Evolutionary conservation across 2,113 vertebrate species (phyloP), one percentile per base, ranked within the genome.

Genomic region (Amia ocellicauda): DNA sequence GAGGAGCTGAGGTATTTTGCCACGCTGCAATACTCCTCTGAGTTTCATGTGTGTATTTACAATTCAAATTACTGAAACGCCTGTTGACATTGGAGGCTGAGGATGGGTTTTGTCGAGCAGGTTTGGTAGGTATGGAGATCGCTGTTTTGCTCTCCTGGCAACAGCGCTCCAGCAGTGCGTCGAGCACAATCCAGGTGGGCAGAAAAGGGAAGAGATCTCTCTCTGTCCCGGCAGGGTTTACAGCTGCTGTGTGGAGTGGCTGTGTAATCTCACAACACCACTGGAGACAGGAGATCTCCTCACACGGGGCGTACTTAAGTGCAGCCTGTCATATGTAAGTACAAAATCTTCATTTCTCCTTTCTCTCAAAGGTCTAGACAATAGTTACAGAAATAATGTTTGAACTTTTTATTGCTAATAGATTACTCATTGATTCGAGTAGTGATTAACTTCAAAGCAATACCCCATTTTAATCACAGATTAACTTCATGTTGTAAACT

Each of bases 41-140:
- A 36, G 16, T 31, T 31, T 56, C 16, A 31, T 31, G 16, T 49
- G 45, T 10, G 50, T 14, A 28, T 41, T 58, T 14, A 40, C 31
- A 14, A 40, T 58, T 41, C 31, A 26, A 10, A 55, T 55, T 11
- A 41, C n/a, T 7, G 31, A 7, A 11, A 36, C 11, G 31, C 11
- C 31, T 36, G 31, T 36, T 36, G 31, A 36, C 31, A 7, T 11
- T 11, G 11, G 31, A 54, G 11, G 41, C 24, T 11, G 2, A 1
- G 73, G 68, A 56, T 74, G 73, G 78, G 78, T 60, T 10, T 27
- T 70, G 56, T 67, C 63, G 69, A 88, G 83, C 83, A 68, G 75
- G 88, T 88, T 88, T 83, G 74, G 62, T 80, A 75, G 67, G 81
- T 81, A 45, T 29, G 40, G 63, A 63, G 71, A 67, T 74, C 74